Evolutionary conservation across 2,888 invertebrate species (phyloP).

Genomic region (Zonitis immaculata): DNA sequence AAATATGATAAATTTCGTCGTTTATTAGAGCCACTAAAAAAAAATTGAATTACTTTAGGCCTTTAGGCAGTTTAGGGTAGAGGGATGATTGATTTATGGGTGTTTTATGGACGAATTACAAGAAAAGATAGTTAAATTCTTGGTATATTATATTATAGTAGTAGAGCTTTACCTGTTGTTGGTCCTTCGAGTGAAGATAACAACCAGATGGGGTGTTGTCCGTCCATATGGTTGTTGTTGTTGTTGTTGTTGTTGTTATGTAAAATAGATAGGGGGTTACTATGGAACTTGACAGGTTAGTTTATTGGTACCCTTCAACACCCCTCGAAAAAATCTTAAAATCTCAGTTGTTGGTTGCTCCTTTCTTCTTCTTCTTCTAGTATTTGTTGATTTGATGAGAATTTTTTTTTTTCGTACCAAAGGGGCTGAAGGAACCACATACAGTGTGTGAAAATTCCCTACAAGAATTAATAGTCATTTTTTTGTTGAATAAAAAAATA

Average conservation of each 20-base stretch:
- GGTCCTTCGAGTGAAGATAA: too few species aligned
- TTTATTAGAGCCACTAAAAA: too few species aligned
- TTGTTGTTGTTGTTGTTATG: neutral
- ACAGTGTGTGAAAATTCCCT: too few species aligned
- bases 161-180: neutral
- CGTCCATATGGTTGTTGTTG: neutral
- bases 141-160: neutral
- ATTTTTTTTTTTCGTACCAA: too few species aligned
- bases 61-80: too few species aligned
- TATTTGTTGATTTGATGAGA: too few species aligned
- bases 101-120: neutral
- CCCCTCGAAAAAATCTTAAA: neutral
- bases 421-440: too few species aligned
- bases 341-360: neutral
- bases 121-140: neutral
- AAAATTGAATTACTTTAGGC: too few species aligned
- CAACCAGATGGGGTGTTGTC: neutral
- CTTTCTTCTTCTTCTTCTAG: too few species aligned
- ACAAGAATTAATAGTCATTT: too few species aligned
- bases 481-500: neutral
- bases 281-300: neutral
- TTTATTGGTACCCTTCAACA: constrained; percentile 1
- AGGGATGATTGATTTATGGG: neutral
- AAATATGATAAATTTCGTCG: too few species aligned
- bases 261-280: neutral